Percentiles rank a stretch among this genome's conserved stretches.
Conservation (phyloP, 2,888 invertebrate species). For the Notodonta dromedarius region DNA sequence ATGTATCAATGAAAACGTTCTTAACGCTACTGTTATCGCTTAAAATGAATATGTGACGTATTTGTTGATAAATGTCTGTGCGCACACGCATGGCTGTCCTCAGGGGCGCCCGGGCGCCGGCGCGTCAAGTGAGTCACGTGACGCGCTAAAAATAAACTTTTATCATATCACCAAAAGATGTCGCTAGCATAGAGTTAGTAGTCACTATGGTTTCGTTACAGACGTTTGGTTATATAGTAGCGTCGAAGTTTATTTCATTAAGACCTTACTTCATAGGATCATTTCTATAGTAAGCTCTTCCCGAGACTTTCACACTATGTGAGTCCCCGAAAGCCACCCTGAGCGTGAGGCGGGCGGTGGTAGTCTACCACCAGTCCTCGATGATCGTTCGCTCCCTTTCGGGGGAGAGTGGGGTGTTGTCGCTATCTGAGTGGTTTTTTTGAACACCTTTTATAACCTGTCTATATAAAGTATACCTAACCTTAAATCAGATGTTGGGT, state of each 20-base stretch:
- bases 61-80: not conserved
- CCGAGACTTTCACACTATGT: conserved; percentile 35
- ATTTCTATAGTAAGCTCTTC: conserved; percentile 45
- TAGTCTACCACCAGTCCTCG: conserved; percentile 34
- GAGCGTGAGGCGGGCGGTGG: conserved; percentile 36
- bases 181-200: conserved; percentile 9
- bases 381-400: conserved; percentile 41
- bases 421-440: conserved; percentile 39
- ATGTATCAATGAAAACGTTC: not conserved
- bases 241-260: conserved; percentile 3
- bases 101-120: not conserved
- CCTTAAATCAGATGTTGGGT: too few species aligned
- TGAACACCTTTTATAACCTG: not conserved
- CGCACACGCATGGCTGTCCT: not conserved
- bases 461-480: too few species aligned
- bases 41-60: not conserved
- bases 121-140: not conserved
- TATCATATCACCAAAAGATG: not conserved
- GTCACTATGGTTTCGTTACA: conserved; percentile 13
- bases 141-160: not conserved
- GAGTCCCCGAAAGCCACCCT: conserved; percentile 33
- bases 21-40: not conserved
- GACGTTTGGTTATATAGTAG: not conserved
- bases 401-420: conserved; percentile 37
- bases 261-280: conserved; percentile 45